A percentile compares a stretch with the other conserved stretches of the same genome.
These are phyloP conservation scores for Sylvia atricapilla DNA, from an alignment of 2,113 vertebrate species.

Conservation along the genomic window DNA sequence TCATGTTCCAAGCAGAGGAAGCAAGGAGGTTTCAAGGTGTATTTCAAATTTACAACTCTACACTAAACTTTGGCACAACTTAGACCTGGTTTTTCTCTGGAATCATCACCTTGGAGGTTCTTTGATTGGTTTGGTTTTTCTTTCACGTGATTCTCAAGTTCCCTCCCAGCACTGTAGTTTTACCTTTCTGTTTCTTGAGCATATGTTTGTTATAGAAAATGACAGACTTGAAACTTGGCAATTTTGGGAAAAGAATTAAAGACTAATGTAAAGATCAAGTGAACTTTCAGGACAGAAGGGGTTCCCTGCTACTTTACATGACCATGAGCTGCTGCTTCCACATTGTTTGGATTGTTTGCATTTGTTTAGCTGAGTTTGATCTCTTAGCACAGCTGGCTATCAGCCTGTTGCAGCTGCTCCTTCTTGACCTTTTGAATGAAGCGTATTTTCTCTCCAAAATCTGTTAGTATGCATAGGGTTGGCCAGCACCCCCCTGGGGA, in stretches of 20 bases:
- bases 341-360: not conserved
- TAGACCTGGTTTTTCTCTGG: not conserved
- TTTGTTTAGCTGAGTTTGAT: not conserved
- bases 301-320: not conserved
- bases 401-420: not conserved
- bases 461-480: not conserved
- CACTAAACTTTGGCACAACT: not conserved
- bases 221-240: not conserved
- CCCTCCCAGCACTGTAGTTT: not conserved
- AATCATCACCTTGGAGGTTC: not conserved
- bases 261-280: not conserved
- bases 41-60: not conserved
- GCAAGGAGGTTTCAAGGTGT: not conserved
- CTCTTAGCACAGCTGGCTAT: not conserved
- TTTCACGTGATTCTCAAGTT: not conserved
- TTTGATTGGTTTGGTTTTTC: not conserved
- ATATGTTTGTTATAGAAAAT: not conserved
- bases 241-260: not conserved
- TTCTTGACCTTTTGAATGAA: not conserved
- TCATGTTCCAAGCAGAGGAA: constrained; percentile 4
- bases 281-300: not conserved
- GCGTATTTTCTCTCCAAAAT: not conserved
- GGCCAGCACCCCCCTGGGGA: not conserved
- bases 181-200: not conserved
- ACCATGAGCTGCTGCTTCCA: not conserved